Evolutionary conservation across 2,113 vertebrate genomes (phyloP), one percentile per base, ranked within the genome.

Genomic region (Rhabdornis inornatus): DNA sequence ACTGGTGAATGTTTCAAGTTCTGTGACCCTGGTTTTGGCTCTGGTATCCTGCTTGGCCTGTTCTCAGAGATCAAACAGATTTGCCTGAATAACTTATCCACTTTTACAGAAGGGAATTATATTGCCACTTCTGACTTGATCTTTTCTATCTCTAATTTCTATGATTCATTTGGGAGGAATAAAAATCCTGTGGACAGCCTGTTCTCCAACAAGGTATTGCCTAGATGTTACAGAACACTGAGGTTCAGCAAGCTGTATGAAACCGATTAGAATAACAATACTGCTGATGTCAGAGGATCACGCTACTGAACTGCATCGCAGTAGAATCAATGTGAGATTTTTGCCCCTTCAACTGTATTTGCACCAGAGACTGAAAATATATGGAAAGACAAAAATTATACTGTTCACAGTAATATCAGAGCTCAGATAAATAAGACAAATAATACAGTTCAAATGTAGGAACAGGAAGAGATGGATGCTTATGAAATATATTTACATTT

Each of bases 51-150:
- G 13, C 59, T 39, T 71, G 30, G 35, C n/a, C 79, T 81, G 30
- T 80, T 83, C 52, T 57, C 78, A 85, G 81, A 92, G 75, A 94
- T 74, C 66, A 87, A 91, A 94, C 13, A 84, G 89, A 83, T 97
- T 83, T 94, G 65, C 89, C 82, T 80, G 84, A 94, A n/a, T 69
- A 91, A 91, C 93, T 92, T 95, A 91, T 60, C 94, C 93, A 83
- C 39, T 94, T 94, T 70, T 83, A 92, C 91, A 95, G 90, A 83
- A 40, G 84, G 89, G 78, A 91, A 91, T 97, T 97, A 94, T 69
- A 85, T 91, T 85, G n/a, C 59, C 59, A 25, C 53, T 85, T 85
- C 63, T 68, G 72, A 80, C 69, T 85, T 91, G 78, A 96, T 95
- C 87, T 89, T 79, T 82, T 57, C 87, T 76, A 61, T 89, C 66